Base-by-base conservation (phyloP, 2,797 vertebrate genomes). In the Craterocephalus amniculus region DNA sequence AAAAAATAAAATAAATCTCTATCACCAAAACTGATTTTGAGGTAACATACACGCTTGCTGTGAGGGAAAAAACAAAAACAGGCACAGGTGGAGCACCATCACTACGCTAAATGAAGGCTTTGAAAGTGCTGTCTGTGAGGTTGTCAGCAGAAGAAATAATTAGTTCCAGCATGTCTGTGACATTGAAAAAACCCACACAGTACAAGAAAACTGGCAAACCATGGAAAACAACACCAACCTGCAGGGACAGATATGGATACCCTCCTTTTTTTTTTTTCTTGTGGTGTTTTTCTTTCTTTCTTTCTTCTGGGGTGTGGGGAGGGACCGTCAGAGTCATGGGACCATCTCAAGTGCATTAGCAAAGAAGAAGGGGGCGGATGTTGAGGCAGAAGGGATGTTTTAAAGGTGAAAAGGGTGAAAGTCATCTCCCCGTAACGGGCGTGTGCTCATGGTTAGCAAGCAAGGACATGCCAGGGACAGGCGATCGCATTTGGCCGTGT, bases 401-500 rank as follows among this genome's bases (percentile, higher is more conserved):
- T 68, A 86, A 88, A 48, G 80, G 86, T 84, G 72, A 83, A 38
- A 63, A 66, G 80, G 74, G 71, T 61, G 71, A 80, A 77, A 60
- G 83, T 79, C 54, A 34, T 67, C 67, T 54, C 66, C 55, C 61
- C 48, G 40, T 70, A 80, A 79, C 74, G 66, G 76, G 38, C 26
- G 68, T 78, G 64, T 68, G 69, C 59, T 61, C 76, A 54, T 62
- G 58, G 62, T 83, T 69, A 75, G 65, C 10, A 12, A 61, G 48
- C 80, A 80, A 79, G 80, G 84, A 78, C 59, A 43, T 61, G 63
- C 65, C 83, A 76, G 68, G 58, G 77, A 18, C 65, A 43, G 43
- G 57, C 55, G 61, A 36, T 55, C 22, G 14, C 5, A 2, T 70
- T 64, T 85, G 83, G 84, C 76, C 79, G 31, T 1, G 40, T 58